Conservation (phyloP, 2,797 vertebrate species). For the Periparus ater region DNA sequence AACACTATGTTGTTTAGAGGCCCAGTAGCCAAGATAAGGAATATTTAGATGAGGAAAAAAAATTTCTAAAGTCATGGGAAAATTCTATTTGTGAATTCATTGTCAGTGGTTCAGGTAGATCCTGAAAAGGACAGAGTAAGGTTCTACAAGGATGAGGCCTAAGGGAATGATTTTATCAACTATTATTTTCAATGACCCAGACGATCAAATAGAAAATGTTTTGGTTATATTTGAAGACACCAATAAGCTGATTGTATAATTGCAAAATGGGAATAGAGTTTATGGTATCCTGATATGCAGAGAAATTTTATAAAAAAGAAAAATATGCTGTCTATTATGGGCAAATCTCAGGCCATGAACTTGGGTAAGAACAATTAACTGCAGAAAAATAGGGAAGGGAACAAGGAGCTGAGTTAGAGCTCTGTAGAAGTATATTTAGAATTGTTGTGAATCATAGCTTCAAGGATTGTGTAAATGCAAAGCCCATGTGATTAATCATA, state of each 20-base stretch:
- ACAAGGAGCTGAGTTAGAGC: not conserved
- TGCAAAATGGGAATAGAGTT: not conserved
- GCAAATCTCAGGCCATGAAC: not conserved
- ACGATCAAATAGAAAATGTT: not conserved
- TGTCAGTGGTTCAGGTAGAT: not conserved
- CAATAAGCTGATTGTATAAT: not conserved
- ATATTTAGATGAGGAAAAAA: not conserved
- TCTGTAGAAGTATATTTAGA: not conserved
- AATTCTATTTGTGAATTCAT: not conserved
- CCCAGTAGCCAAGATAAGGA: not conserved
- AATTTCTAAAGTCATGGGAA: not conserved
- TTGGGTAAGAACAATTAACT: not conserved
- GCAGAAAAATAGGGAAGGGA: not conserved
- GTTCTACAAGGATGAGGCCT: not conserved
- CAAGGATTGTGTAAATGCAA: not conserved
- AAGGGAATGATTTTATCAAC: not conserved
- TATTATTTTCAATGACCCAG: not conserved
- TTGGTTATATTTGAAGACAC: not conserved
- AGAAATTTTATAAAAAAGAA: not conserved
- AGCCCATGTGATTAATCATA: not conserved
- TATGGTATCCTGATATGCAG: not conserved
- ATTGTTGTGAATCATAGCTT: slow-evolving; percentile 16
- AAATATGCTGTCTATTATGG: not conserved
- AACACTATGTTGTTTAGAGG: not conserved
- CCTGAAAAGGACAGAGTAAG: not conserved